Conservation (phyloP, 2,888 invertebrate genomes). For the Leucoma salicis region DNA sequence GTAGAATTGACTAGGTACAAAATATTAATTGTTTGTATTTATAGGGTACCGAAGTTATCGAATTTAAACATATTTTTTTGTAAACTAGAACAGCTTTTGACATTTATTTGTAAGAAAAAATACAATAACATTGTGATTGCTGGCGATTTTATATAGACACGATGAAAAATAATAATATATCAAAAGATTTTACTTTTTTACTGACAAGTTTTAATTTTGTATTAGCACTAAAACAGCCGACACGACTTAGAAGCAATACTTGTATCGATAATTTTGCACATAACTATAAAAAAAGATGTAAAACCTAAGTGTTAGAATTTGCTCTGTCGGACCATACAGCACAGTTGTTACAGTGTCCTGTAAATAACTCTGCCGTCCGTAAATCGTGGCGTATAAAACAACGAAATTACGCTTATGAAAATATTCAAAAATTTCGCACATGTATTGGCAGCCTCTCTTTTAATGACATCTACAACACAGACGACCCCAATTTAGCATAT, state of each 20-base stretch:
- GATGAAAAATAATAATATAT: no score
- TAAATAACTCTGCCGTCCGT: no score
- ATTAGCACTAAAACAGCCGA: no score
- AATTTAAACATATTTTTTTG: background rate
- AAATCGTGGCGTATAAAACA: background rate
- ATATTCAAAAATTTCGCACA: background rate
- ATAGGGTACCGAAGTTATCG: background rate
- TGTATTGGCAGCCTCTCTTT: background rate
- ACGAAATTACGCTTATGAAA: background rate
- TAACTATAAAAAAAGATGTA: background rate
- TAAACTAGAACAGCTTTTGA: background rate
- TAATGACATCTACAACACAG: background rate
- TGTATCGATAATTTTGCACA: no score
- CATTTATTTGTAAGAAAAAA: background rate
- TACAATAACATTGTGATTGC: background rate
- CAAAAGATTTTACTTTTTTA: no score
- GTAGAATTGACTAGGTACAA: background rate
- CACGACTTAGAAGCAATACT: no score
- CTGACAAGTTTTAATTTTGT: no score
- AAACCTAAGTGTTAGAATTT: background rate
- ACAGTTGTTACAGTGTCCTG: no score
- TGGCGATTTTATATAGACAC: background rate
- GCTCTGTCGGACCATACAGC: background rate
- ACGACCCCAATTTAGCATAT: background rate
- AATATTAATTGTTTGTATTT: background rate